These are phyloP conservation scores for Melitaea athalia DNA, from an alignment of 2,888 invertebrate species.

Conservation along the genomic window DNA sequence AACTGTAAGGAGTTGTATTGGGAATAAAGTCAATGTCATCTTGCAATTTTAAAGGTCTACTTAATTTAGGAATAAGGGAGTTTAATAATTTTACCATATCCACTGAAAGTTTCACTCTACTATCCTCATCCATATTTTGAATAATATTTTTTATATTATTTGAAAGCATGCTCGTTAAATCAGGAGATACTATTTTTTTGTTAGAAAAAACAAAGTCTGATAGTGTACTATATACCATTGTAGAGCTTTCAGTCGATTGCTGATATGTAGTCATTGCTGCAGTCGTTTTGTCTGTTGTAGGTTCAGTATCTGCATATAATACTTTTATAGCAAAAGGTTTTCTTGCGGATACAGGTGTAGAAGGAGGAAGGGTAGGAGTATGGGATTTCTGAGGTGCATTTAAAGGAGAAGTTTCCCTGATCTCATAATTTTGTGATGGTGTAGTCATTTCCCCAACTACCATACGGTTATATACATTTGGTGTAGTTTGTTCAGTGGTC, in stretches of 20 bases:
- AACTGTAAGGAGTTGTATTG: constrained; percentile 77
- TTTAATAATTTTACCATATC: constrained; percentile 79
- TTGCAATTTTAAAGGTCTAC: constrained; percentile 59
- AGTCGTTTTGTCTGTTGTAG: constrained; percentile 71
- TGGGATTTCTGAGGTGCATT: constrained; percentile 51
- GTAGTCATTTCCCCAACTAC: constrained; percentile 69
- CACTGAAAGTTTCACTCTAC: constrained; percentile 74
- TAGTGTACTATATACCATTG: constrained; percentile 78
- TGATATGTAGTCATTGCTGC: constrained; percentile 63
- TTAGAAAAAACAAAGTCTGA: constrained; percentile 76
- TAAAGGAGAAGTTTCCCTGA: constrained; percentile 57
- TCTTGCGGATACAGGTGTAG: constrained; percentile 72
- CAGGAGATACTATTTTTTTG: constrained; percentile 75
- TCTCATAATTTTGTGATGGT: constrained; percentile 65
- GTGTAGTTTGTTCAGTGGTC: constrained; percentile 69
- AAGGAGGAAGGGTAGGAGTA: constrained; percentile 56
- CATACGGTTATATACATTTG: constrained; percentile 77
- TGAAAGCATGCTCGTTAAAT: constrained; percentile 81
- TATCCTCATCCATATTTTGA: constrained; percentile 71
- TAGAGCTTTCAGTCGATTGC: constrained; percentile 70
- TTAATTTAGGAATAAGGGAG: constrained; percentile 75
- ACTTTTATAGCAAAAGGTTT: constrained; percentile 78
- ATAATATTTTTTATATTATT: constrained; percentile 75
- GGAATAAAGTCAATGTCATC: constrained; percentile 63
- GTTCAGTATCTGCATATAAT: constrained; percentile 74